These are phyloP conservation scores for Athene cunicularia DNA, from an alignment of 2,113 vertebrate genomes.

Conservation along the genomic window DNA sequence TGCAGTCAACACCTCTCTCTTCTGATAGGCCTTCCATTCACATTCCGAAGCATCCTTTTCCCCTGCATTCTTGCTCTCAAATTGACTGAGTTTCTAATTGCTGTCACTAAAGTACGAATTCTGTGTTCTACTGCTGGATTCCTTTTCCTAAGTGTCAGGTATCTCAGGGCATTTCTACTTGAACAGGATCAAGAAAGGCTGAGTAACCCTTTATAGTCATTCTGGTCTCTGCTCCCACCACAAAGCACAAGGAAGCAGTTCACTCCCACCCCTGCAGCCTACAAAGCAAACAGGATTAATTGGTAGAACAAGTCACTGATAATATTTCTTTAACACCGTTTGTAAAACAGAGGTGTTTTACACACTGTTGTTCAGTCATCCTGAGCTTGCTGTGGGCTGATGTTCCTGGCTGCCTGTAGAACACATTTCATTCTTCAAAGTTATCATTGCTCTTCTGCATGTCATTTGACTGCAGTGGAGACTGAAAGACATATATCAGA, in stretches of 20 bases:
- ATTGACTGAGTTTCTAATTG: not conserved
- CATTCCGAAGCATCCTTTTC: not conserved
- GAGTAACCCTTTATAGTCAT: not conserved
- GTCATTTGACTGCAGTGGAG: constrained; percentile 61
- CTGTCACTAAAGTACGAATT: not conserved
- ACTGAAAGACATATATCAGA: constrained; percentile 73
- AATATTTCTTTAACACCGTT: not conserved
- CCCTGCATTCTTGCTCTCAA: not conserved
- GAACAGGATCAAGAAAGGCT: not conserved
- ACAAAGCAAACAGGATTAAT: not conserved
- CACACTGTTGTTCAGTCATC: not conserved
- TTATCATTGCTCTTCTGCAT: constrained; percentile 53
- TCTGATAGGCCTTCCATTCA: not conserved
- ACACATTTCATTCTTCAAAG: constrained; percentile 38
- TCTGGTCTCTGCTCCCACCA: not conserved
- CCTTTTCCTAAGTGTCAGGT: not conserved
- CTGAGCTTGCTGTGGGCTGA: not conserved
- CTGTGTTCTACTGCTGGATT: not conserved
- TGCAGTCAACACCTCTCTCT: fast-evolving
- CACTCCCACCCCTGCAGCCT: not conserved
- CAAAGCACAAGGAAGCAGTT: not conserved
- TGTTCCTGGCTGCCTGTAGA: not conserved
- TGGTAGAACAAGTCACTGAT: not conserved
- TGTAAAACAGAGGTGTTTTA: not conserved
- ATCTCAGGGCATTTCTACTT: not conserved